These are phyloP conservation scores for Psococerastis gibbosa DNA, from an alignment of 2,888 invertebrate species.

Conservation along the genomic window DNA sequence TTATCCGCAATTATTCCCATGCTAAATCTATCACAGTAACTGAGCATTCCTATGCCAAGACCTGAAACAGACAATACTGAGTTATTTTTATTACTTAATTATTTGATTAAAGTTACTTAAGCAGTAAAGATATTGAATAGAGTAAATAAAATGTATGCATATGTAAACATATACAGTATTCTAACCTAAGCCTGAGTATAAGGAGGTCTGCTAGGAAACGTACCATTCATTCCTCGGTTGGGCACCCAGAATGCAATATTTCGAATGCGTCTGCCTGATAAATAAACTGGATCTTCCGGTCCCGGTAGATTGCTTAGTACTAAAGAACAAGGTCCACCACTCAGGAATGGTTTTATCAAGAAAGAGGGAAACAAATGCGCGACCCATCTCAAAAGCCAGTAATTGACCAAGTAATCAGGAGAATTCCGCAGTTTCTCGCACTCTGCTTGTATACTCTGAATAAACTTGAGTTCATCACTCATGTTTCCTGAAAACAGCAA, in stretches of 20 bases:
- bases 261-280: constrained; percentile 27
- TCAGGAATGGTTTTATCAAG: constrained; percentile 25
- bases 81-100: too few species aligned
- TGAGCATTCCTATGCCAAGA: constrained; percentile 30
- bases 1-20: constrained; percentile 30
- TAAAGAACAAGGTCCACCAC: constrained; percentile 30
- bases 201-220: too few species aligned
- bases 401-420: constrained; percentile 30
- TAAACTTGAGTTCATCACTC: too few species aligned
- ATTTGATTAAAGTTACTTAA: too few species aligned
- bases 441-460: too few species aligned
- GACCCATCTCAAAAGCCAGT: constrained; percentile 29
- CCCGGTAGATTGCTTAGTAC: constrained; percentile 34
- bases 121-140: too few species aligned
- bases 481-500: too few species aligned
- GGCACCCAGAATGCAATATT: constrained; percentile 34
- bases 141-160: neutral
- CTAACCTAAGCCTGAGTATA: too few species aligned
- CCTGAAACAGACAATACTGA: too few species aligned
- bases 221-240: constrained; percentile 31
- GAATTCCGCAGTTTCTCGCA: constrained; percentile 25
- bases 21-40: constrained; percentile 30
- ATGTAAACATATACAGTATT: too few species aligned
- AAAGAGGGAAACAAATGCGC: constrained; percentile 28
- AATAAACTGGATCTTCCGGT: constrained; percentile 25